A percentile compares a stretch with the other conserved stretches of the same genome.
phyloP scores from a whole-genome alignment of 2,888 invertebrate species.

The Ormia ochracea region DNA sequence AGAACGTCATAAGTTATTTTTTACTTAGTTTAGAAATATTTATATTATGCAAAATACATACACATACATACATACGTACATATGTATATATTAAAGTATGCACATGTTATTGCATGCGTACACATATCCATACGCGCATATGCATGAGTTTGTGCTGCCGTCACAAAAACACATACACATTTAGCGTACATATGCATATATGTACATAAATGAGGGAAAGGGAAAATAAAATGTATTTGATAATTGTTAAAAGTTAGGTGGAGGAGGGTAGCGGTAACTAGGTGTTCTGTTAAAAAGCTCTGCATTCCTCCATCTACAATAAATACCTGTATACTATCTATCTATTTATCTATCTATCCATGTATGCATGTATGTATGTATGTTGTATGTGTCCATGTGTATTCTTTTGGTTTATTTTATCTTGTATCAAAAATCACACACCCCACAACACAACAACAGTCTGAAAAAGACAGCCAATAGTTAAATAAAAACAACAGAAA shows the following conservation, averaged over 20 bases:
- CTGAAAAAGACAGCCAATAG: background rate
- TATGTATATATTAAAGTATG: background rate
- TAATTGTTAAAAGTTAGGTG: no score
- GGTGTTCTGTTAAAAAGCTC: background rate
- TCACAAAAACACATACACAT: no score
- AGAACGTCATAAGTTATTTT: background rate
- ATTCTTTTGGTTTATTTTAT: background rate
- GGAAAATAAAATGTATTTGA: no score
- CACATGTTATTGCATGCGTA: background rate
- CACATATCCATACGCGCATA: no score
- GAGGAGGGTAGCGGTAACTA: background rate
- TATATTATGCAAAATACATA: background rate
- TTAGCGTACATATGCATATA: no score
- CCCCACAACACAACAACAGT: slow-evolving; percentile 23
- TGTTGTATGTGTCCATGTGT: background rate
- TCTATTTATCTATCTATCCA: background rate
- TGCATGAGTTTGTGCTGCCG: no score
- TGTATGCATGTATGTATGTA: background rate
- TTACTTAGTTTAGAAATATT: no score
- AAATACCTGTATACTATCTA: no score
- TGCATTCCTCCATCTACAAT: background rate
- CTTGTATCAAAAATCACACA: slow-evolving; percentile 1
- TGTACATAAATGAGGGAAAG: no score
- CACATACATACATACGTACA: background rate
- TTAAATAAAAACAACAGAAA: slow-evolving; percentile 26